A percentile compares a stretch with the other conserved stretches of the same genome.
Conservation (phyloP, 2,113 vertebrate genomes). For the Saguinus midas region DNA sequence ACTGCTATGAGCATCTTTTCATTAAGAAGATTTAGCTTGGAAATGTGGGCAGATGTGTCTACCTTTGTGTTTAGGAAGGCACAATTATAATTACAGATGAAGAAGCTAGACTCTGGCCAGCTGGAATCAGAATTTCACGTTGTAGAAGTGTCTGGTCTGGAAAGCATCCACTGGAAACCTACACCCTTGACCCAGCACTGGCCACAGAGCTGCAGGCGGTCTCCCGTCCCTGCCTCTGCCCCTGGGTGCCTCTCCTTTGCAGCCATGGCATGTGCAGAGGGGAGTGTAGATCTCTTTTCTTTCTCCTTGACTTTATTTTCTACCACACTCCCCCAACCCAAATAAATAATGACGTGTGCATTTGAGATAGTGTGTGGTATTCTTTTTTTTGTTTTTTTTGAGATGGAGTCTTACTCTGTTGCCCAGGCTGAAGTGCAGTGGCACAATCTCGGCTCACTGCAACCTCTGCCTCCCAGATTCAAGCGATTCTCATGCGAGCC, state of each 20-base stretch:
- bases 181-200: rapidly evolving
- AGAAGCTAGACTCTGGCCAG: constrained; percentile 47
- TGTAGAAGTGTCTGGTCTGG: constrained; percentile 41
- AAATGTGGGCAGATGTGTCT: not conserved
- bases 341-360: rapidly evolving
- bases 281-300: not conserved
- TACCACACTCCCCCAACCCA: not conserved
- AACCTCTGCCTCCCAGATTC: no score
- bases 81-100: constrained; percentile 46
- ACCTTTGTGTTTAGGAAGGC: constrained; percentile 15
- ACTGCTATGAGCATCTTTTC: not conserved
- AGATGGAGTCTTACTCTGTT: no score
- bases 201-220: not conserved
- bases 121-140: not conserved
- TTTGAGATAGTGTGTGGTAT: not conserved
- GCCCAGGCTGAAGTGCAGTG: no score
- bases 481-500: no score
- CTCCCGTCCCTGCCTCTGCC: rapidly evolving
- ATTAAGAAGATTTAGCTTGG: not conserved
- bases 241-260: rapidly evolving
- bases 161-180: not conserved
- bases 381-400: no score
- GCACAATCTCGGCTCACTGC: no score
- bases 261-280: rapidly evolving
- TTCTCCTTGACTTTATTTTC: not conserved